phyloP scores from a whole-genome alignment of 2,113 vertebrate genomes.

The Lampris incognitus region DNA sequence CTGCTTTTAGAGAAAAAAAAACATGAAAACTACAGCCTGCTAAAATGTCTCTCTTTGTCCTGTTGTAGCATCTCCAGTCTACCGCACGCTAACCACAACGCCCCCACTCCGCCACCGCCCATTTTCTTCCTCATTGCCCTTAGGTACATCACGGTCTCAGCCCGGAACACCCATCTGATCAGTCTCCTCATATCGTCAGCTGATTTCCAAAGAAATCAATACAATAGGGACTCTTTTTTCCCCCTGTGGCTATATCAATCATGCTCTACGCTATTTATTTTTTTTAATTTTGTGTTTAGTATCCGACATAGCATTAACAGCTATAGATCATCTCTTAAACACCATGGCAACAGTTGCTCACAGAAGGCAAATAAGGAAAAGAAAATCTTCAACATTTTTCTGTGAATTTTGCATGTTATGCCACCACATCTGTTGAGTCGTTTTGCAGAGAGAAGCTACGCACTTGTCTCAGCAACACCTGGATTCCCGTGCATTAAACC shows the following conservation, averaged over 20 bases:
- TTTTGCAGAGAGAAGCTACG: neutral
- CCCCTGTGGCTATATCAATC: slow-evolving; percentile 47
- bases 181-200: slow-evolving; percentile 35
- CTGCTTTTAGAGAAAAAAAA: neutral
- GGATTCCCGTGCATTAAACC: slow-evolving; percentile 21
- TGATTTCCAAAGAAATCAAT: slow-evolving; percentile 11
- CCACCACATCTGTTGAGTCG: neutral
- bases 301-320: neutral
- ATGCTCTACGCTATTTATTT: slow-evolving; percentile 42
- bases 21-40: neutral
- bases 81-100: too few species aligned
- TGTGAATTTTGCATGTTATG: neutral
- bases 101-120: too few species aligned
- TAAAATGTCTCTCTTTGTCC: too few species aligned
- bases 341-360: slow-evolving; percentile 15
- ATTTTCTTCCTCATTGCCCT: too few species aligned
- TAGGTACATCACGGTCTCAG: neutral
- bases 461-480: neutral
- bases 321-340: slow-evolving; percentile 23
- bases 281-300: slow-evolving; percentile 17
- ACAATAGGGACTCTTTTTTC: slow-evolving; percentile 26
- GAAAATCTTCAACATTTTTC: neutral
- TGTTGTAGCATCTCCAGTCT: too few species aligned
- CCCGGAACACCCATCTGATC: neutral
- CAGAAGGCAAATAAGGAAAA: slow-evolving; percentile 25